A percentile compares a stretch with the other conserved stretches of the same genome.
Evolutionary conservation across 2,113 vertebrate species (phyloP).

Genomic region (Hippocampus comes): DNA sequence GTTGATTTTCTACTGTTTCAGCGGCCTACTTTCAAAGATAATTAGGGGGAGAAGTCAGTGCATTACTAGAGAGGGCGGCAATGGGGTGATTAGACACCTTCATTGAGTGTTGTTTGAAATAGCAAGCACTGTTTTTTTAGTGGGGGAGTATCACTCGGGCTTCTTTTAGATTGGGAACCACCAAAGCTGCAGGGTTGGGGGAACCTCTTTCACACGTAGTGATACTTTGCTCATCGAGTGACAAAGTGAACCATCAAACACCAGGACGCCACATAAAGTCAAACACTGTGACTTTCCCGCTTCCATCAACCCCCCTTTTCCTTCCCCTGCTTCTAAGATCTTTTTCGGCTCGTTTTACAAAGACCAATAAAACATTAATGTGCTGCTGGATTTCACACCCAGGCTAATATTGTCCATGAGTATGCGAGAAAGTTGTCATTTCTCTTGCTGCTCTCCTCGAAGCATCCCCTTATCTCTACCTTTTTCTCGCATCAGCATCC

Average conservation of each 20-base stretch:
- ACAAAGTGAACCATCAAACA: conserved; percentile 70
- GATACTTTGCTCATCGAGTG: conserved; percentile 73
- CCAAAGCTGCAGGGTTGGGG: conserved; percentile 28
- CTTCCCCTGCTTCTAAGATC: conserved; percentile 24
- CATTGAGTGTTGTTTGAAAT: conserved; percentile 69
- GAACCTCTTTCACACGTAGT: conserved; percentile 62
- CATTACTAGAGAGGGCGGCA: conserved; percentile 43
- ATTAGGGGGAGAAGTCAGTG: conserved; percentile 50
- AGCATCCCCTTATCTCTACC: conserved; percentile 51
- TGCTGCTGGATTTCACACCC: conserved; percentile 65
- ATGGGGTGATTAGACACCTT: conserved; percentile 67
- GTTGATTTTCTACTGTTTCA: conserved; percentile 35
- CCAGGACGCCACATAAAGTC: conserved; percentile 68
- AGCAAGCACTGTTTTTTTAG: conserved; percentile 58
- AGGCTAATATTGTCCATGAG: conserved; percentile 37
- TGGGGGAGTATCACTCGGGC: conserved; percentile 54
- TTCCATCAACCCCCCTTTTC: conserved; percentile 24
- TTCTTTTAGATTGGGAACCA: conserved; percentile 52
- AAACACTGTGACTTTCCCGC: conserved; percentile 50
- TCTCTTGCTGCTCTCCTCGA: conserved; percentile 33
- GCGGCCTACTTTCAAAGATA: conserved; percentile 38
- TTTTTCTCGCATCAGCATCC: conserved; percentile 50
- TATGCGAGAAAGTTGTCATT: conserved; percentile 43
- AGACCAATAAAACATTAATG: conserved; percentile 53
- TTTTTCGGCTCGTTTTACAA: conserved; percentile 30